Evolutionary conservation across 2,113 vertebrate genomes (phyloP), one percentile per base, ranked within the genome.

Genomic region (Strix uralensis): DNA sequence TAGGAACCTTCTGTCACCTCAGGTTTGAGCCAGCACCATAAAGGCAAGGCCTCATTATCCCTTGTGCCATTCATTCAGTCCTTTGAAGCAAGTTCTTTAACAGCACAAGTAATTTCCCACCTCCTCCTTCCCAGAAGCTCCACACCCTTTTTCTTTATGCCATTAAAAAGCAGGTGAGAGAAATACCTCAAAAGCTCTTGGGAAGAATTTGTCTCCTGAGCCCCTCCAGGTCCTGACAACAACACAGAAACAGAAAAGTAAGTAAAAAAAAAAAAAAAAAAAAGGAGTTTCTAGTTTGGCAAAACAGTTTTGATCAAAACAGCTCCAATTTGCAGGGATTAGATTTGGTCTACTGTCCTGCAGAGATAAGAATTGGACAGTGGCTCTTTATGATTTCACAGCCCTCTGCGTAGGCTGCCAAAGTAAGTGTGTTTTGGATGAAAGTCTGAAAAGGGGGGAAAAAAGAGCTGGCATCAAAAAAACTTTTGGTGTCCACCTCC

Each of bases 391-490:
- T 97, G 94, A 94, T 84, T 97, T 98, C 91, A 95, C 74, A 94
- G 86, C 46, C 36, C 38, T 91, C 77, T 90, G n/a, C 8, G 18
- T 34, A 96, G 71, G 55, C 59, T 96, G 96, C 96, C 97, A 97
- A 97, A 84, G 54, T 96, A 96, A 98, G 80, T 84, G 93, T 96
- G 91, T 97, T 97, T 97, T 92, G 95, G 92, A 95, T 91, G 90
- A 81, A 96, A 96, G 93, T 95, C 85, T 92, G 70, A 86, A 96
- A 89, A 38, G 49, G 47, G 6, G 22, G 11, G 19, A 66, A 66
- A 83, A 91, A 92, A 84, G 26, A 95, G n/a, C 46, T 97, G 97
- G 94, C 92, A 90, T 62, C 26, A 54, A 62, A 52, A 79, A 86
- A 47, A 25, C 13, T 52, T 94, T 91, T 96, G 78, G 81, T 92